Evolutionary conservation across 1,140 invertebrate genomes (phyloP).

Genomic region (Sitophilus oryzae): DNA sequence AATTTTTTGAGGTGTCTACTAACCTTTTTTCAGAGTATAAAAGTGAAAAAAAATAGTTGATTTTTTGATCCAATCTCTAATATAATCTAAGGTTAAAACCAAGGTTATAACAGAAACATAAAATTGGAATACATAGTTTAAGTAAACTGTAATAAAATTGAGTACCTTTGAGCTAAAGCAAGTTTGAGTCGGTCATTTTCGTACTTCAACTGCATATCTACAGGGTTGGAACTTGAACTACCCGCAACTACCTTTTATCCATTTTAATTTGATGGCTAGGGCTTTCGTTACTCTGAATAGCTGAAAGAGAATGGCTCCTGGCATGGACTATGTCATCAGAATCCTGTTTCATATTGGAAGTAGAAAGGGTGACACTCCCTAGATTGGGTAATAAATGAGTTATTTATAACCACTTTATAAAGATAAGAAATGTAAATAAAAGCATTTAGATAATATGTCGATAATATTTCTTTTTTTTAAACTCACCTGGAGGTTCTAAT

Average conservation of each 20-base stretch:
- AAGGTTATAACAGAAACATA: too few relatives aligned
- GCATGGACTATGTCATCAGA: constrained; percentile 44
- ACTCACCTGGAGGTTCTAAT: constrained; percentile 51
- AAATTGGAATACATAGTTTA: too few relatives aligned
- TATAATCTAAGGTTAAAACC: too few relatives aligned
- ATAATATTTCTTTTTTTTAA: constrained; percentile 4
- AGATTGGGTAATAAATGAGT: too few relatives aligned
- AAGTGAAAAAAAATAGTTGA: too few relatives aligned
- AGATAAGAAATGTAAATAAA: constrained; percentile 1
- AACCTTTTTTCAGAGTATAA: too few relatives aligned
- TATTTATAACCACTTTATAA: too few relatives aligned
- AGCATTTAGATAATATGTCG: too few relatives aligned
- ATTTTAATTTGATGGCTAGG: constrained; percentile 55
- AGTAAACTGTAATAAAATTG: constrained; percentile 3
- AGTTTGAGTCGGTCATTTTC: constrained; percentile 95
- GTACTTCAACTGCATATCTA: constrained; percentile 90
- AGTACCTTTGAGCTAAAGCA: constrained; percentile 87
- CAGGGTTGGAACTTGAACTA: constrained; percentile 45
- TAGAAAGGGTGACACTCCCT: constrained; percentile 30
- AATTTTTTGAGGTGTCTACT: too few relatives aligned
- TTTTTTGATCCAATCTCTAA: too few relatives aligned
- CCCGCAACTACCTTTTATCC: constrained; percentile 40
- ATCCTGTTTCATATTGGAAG: constrained; percentile 16
- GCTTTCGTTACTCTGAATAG: constrained; percentile 51
- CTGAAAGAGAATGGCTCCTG: constrained; percentile 51